Evolutionary conservation across 2,113 vertebrate species (phyloP), one percentile per base, ranked within the genome.

Genomic region (rat (Rattus norvegicus)): DNA sequence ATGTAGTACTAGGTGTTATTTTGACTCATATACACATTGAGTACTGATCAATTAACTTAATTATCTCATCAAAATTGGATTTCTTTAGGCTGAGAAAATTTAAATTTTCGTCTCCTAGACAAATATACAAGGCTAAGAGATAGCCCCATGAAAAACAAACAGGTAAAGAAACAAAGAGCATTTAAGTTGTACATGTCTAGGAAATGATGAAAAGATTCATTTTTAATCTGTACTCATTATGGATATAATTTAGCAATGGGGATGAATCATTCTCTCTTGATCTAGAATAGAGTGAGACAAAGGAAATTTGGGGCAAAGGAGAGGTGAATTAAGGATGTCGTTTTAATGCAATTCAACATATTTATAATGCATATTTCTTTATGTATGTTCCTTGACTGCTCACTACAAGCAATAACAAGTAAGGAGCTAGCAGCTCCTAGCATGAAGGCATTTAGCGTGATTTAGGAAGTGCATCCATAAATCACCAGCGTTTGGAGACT

Each of bases 341-440:
- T 49, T 73, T 93, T 54, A 52, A 88, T 61, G 69, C 30, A 92
- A 85, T 61, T 87, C 36, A 76, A 33, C 16, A 79, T 92, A 94
- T 72, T 70, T 87, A 54, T 1, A 61, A 22, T 36, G 67, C 43
- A 87, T 8, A 72, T 89, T 92, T 84, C 79, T 76, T 61, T 24
- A 43, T 88, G 3, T 5, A n/a, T 5, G 0, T 14, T 75, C 93
- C 69, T 93, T 49, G 85, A 47, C 33, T 85, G 17, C 22, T 39
- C 26, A 81, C 26, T 59, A 84, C n/a, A 95, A 90, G 63, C 30
- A 95, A 67, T 36, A 94, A 59, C 90, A 94, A 90, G 83, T 49
- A 73, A 72, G 4, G 30, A 47, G 2, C 49, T 93, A 91, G 94
- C 36, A 63, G 72, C 61, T 75, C 24, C 84, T 87, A 54, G 61